Evolutionary conservation across 2,888 invertebrate genomes (phyloP), one percentile per base, ranked within the genome.

Genomic region (Disparrhopalites patrizii): DNA sequence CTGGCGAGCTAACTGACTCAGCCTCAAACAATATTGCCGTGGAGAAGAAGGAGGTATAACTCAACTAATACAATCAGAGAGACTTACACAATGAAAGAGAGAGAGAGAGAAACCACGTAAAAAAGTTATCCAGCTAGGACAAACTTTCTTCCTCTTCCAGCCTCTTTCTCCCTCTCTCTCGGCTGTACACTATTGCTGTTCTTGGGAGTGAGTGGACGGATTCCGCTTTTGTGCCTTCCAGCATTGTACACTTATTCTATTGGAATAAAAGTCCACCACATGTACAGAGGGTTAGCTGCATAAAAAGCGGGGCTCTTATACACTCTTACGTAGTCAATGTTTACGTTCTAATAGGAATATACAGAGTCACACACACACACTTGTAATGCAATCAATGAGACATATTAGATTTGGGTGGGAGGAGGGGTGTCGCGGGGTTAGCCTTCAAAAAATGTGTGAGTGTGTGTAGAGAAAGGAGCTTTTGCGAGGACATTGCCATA

Each of bases 111-210:
- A 23, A 58, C 58, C 58, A 30, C 58, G 52, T 61, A 61, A 61
- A 61, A 61, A 61, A 61, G 61, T 61, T 61, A 61, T 61, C 51
- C 60, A 60, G 31, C 51, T 38, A 52, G 61, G 61, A 61, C 51
- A 47, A 61, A 61, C 61, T 61, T 61, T 61, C 61, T 52, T 61
- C 10, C 50, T 33, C 50, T 50, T n/a, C 50, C 31, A 50, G 60
- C 31, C 30, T 31, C 25, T 57, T 57, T n/a, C 31, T 54, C 54
- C 33, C 20, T 55, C n/a, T 33, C 33, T 55, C 55, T 33, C 33
- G 8, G 10, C 47, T n/a, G 5, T 7, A 5, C 18, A 13, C 47
- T 47, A 20, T 13, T 13, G 18, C 47, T 47, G 10, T 5, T 47
- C 18, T 5, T 52, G 30, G 36, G 36, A 8, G 8, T 52, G n/a